Evolutionary conservation across 2,888 invertebrate genomes (phyloP), one percentile per base, ranked within the genome.

Genomic region (Erebia aethiops): DNA sequence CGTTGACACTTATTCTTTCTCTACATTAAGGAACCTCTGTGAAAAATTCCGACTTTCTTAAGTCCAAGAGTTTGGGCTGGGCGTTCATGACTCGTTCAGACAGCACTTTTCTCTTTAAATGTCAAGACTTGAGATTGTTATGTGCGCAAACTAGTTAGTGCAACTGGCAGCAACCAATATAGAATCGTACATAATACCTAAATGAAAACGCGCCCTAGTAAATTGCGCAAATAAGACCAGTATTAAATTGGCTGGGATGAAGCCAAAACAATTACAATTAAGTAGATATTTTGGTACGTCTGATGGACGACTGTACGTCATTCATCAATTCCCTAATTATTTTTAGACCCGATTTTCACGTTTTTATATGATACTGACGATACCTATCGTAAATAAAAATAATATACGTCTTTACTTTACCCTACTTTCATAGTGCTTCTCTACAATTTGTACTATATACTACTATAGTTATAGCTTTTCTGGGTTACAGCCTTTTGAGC

Each of bases 251-350:
- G 49, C 57, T 71, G 71, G 63, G 51, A 57, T 35, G 26, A 65
- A 43, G 71, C 71, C 71, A 71, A 71, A 65, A 65, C 18, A 52
- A 57, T 71, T 58, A 61, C 51, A 61, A 70, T 70, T 43, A 51
- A 14, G 35, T n/a, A 64, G 18, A 43, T 43, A 57, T 68, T 57
- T 60, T 46, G n/a, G 49, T 67, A 62, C 67, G 49, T 16, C 26
- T 67, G 63, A 71, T 67, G 61, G 56, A 71, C 57, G 62, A n/a
- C 46, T 14, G 18, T 14, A 62, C 62, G 46, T 62, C 62, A 62
- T 2, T 49, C 11, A 8, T 16, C 13, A 41, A 11, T 61, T 61
- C n/a, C n/a, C 9, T 41, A 9, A 9, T 16, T 61, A 61, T 61
- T 43, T 43, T 43, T 43, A 61, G 60, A 61, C 11, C 16, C 11